Base-by-base conservation (phyloP, 2,888 invertebrate species). In the Balanococcus diminutus region DNA sequence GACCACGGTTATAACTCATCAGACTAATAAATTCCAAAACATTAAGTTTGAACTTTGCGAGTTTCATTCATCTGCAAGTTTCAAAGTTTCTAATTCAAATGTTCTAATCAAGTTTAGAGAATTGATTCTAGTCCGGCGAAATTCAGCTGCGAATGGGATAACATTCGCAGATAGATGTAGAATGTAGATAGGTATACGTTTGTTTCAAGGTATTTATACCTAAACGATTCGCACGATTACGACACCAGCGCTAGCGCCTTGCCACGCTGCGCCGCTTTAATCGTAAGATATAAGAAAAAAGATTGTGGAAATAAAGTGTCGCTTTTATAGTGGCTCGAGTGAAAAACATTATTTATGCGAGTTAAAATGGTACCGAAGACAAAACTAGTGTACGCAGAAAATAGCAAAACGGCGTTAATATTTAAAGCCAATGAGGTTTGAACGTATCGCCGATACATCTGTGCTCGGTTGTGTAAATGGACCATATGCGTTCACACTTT, bases 381-480 rank as follows among this genome's bases (percentile, higher is more conserved):
- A 67, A 28, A 31, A 28, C 67, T 2, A 67, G 51, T 51, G 19
- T 28, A 3, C 11, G 67, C 11, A 67, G 67, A 67, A 67, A 67
- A 67, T 25, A 67, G 67, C 28, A 31, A 67, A 67, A 67, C 67
- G 51, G 67, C 67, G 67, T 67, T 67, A 67, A 67, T 67, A 67
- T 67, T 67, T 67, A 67, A 67, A 67, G 67, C 67, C 67, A 67
- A 67, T 67, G 67, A 67, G 67, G 67, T 67, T 67, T 25, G 67
- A 67, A 67, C 67, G 67, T 67, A 67, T 67, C 67, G 31, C 67
- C 67, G 67, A 67, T 67, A 67, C 67, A 67, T 67, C 67, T 67
- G 67, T 67, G 67, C 67, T 28, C 67, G 25, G 25, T 67, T 31
- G 28, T 67, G 51, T 67, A 67, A 67, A 67, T 67, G 67, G 67